phyloP scores from a whole-genome alignment of 2,888 invertebrate species.

The Cantharis rufa region DNA sequence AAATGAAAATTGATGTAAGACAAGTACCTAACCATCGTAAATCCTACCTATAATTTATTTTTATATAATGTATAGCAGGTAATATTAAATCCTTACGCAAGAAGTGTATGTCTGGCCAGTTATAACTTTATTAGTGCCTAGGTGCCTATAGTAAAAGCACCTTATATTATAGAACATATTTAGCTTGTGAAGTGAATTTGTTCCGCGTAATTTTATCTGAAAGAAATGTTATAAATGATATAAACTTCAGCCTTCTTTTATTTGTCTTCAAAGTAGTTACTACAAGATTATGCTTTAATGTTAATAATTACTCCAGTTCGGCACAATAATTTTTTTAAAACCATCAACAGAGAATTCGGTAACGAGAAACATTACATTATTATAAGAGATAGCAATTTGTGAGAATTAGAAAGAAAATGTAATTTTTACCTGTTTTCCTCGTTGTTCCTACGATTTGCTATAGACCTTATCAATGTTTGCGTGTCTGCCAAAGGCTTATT shows the following conservation, averaged over 20 bases:
- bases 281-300: background rate
- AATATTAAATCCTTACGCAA: background rate
- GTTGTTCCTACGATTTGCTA: slow-evolving; percentile 12
- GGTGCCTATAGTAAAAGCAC: background rate
- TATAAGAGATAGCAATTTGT: background rate
- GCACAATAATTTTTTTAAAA: no score
- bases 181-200: background rate
- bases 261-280: background rate
- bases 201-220: background rate
- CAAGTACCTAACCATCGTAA: background rate
- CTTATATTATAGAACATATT: background rate
- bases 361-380: background rate
- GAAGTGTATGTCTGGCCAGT: background rate
- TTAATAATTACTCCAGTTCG: no score
- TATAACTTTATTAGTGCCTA: background rate
- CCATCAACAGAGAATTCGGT: no score
- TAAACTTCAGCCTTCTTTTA: background rate
- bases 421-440: background rate
- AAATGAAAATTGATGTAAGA: background rate
- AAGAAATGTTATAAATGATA: background rate
- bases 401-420: background rate
- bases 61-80: background rate
- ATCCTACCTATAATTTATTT: background rate
- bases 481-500: slow-evolving; percentile 32
- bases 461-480: slow-evolving; percentile 20